Evolutionary conservation across 2,888 invertebrate genomes (phyloP).

Genomic region (Tanaodytes sp.): DNA sequence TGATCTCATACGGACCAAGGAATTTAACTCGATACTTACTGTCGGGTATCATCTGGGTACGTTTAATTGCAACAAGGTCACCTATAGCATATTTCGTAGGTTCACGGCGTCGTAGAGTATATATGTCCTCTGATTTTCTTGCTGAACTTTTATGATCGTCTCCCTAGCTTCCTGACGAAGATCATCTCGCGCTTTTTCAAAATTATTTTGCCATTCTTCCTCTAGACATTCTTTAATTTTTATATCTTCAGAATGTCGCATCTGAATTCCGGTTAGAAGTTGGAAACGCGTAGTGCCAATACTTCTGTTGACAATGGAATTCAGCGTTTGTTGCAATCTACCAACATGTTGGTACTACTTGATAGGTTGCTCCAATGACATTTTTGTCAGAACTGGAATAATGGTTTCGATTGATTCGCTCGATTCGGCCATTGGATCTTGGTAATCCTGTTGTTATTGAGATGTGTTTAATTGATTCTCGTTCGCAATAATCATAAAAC

Average conservation of each 20-base stretch:
- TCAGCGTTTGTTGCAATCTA: background rate
- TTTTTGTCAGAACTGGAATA: background rate
- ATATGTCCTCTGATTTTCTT: background rate
- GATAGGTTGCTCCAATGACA: background rate
- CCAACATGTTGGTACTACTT: background rate
- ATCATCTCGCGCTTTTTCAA: background rate
- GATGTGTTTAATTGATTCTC: conserved; percentile 53
- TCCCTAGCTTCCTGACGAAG: background rate
- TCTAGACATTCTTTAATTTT: background rate
- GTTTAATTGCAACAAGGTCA: conserved; percentile 62
- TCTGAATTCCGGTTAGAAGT: conserved; percentile 6
- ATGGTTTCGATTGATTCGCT: background rate
- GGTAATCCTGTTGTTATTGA: conserved; percentile 62
- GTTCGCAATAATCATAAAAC: conserved; percentile 64
- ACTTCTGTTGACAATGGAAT: conserved; percentile 45
- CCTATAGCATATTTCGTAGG: conserved; percentile 42
- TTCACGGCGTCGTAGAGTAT: background rate
- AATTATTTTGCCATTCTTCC: background rate
- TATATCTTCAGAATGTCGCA: conserved; percentile 11
- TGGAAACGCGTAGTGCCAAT: conserved; percentile 42
- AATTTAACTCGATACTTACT: conserved; percentile 56
- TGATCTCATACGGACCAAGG: conserved; percentile 32
- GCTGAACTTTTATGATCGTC: background rate
- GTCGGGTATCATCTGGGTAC: conserved; percentile 28
- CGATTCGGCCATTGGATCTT: conserved; percentile 48